These are phyloP conservation scores for Lerista edwardsae DNA, from an alignment of 2,797 vertebrate genomes.

Conservation along the genomic window DNA sequence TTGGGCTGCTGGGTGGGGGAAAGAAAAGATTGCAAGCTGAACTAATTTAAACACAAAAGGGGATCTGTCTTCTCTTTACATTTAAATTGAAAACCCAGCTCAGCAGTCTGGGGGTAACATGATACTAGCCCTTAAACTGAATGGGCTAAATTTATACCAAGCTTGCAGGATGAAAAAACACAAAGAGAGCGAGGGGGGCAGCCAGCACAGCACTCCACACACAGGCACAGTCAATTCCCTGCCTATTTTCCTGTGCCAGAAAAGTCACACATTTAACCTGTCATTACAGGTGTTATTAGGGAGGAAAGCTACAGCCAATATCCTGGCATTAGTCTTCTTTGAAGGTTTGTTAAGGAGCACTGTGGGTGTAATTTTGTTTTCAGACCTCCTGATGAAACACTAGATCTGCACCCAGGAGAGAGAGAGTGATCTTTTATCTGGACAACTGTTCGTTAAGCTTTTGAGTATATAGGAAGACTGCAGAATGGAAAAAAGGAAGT, in stretches of 20 bases:
- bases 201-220: too few relatives aligned
- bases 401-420: not conserved
- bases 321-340: not conserved
- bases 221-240: too few relatives aligned
- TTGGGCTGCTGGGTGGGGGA: constrained; percentile 39
- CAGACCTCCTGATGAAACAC: not conserved
- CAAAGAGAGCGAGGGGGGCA: not conserved
- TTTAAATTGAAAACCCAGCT: not conserved
- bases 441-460: not conserved
- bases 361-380: not conserved
- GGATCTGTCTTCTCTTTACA: constrained; percentile 31
- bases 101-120: not conserved
- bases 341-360: not conserved
- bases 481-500: not conserved
- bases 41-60: constrained; percentile 43
- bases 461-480: not conserved
- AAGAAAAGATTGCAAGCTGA: constrained; percentile 10
- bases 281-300: not conserved
- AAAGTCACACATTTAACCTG: accelerated
- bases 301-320: not conserved
- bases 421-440: not conserved
- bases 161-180: accelerated
- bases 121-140: not conserved
- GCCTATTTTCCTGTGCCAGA: accelerated
- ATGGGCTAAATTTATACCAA: not conserved